Percentiles rank a stretch among this genome's conserved stretches.
phyloP scores from a whole-genome alignment of 2,797 vertebrate genomes.

The Premnoplex brunnescens region DNA sequence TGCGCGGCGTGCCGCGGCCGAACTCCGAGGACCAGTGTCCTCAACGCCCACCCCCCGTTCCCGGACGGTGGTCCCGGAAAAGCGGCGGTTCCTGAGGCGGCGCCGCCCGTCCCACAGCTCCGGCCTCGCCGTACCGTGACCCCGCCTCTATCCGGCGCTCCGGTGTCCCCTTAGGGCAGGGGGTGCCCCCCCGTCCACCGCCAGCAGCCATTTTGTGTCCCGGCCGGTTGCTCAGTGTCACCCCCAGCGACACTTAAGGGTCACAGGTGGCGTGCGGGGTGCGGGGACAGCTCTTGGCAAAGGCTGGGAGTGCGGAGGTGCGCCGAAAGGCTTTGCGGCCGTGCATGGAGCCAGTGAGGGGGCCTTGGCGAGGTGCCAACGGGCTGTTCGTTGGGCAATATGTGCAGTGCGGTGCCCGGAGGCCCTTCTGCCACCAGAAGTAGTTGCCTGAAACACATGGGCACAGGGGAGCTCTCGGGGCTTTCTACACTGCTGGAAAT shows the following conservation, averaged over 20 bases:
- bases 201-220: not conserved
- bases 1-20: too few relatives aligned
- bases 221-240: fast-evolving
- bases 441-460: not conserved
- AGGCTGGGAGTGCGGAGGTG: not conserved
- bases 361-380: not conserved
- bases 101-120: fast-evolving
- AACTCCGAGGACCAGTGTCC: fast-evolving
- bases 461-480: not conserved
- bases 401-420: not conserved
- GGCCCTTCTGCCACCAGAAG: not conserved
- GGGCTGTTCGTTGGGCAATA: not conserved
- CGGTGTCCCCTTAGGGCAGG: fast-evolving
- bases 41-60: fast-evolving
- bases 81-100: too few relatives aligned
- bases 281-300: fast-evolving
- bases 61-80: fast-evolving
- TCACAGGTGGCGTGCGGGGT: fast-evolving
- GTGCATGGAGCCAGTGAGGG: not conserved
- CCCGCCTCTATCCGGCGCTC: too few relatives aligned
- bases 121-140: too few relatives aligned
- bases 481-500: not conserved
- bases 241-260: fast-evolving
- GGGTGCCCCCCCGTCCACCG: fast-evolving
- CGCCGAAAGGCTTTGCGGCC: not conserved